These are phyloP conservation scores for Neodiprion fabricii DNA, from an alignment of 1,140 invertebrate genomes.

Conservation along the genomic window DNA sequence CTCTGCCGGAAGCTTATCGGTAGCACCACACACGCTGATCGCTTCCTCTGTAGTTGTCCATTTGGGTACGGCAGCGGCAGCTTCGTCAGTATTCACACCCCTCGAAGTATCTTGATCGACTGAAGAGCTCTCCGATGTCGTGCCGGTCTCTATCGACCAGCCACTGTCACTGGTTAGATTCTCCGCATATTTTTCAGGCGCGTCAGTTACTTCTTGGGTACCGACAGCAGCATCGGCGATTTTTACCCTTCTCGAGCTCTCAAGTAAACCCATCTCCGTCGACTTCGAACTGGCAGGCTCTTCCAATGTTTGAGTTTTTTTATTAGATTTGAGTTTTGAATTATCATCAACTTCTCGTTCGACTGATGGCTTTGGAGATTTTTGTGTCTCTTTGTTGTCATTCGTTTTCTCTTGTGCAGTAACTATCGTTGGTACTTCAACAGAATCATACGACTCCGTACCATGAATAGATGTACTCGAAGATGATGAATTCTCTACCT, in stretches of 20 bases:
- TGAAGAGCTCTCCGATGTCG: neutral
- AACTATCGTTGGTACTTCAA: neutral
- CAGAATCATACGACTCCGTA: neutral
- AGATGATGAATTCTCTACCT: neutral
- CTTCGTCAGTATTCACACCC: neutral
- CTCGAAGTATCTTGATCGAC: neutral
- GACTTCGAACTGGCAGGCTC: neutral
- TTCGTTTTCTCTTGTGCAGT: neutral
- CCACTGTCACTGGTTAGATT: neutral
- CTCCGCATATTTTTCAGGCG: neutral
- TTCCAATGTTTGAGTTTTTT: neutral
- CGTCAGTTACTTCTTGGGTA: neutral
- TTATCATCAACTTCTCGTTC: neutral
- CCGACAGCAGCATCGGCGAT: neutral
- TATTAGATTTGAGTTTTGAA: neutral
- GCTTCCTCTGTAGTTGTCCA: neutral
- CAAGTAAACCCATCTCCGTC: neutral
- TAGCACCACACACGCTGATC: neutral
- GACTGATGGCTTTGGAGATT: neutral
- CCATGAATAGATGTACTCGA: neutral
- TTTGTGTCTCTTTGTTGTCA: neutral
- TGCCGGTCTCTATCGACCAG: neutral
- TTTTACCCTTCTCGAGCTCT: neutral
- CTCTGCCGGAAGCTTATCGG: neutral
- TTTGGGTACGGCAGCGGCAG: neutral